phyloP scores from a whole-genome alignment of 64 coral and sea anemone species.

The Exaiptasia diaphana region DNA sequence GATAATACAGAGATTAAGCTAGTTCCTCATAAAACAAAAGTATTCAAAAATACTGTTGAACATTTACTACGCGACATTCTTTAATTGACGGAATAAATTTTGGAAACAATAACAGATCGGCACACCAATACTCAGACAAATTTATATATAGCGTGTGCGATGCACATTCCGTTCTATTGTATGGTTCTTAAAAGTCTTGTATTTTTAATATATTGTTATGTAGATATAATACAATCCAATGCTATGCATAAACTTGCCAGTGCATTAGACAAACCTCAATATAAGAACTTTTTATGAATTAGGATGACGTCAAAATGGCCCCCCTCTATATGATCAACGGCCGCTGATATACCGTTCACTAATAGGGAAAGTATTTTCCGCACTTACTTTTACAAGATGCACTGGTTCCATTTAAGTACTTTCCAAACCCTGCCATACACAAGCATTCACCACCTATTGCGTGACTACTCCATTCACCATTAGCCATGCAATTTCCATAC shows the following conservation, averaged over 20 bases:
- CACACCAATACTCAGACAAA: not conserved
- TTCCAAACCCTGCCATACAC: not conserved
- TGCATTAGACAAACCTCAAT: too few relatives aligned
- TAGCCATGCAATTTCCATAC: slow-evolving; percentile 14
- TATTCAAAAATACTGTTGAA: not conserved
- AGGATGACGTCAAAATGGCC: too few relatives aligned
- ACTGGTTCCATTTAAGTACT: not conserved
- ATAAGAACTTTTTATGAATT: too few relatives aligned
- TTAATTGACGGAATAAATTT: not conserved
- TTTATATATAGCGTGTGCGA: not conserved
- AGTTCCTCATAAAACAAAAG: not conserved
- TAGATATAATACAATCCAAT: too few relatives aligned
- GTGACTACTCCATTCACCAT: slow-evolving; percentile 23
- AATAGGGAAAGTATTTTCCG: not conserved
- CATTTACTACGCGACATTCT: not conserved
- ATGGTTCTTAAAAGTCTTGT: too few relatives aligned
- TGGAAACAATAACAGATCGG: not conserved
- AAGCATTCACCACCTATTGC: not conserved
- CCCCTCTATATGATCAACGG: too few relatives aligned
- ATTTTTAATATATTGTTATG: too few relatives aligned
- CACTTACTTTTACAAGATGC: not conserved
- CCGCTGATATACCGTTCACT: too few relatives aligned
- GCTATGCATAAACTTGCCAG: too few relatives aligned
- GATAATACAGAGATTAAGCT: too few relatives aligned
- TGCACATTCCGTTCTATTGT: not conserved